These are phyloP conservation scores for Microplitis manilae DNA, from an alignment of 2,888 invertebrate species.

Conservation along the genomic window DNA sequence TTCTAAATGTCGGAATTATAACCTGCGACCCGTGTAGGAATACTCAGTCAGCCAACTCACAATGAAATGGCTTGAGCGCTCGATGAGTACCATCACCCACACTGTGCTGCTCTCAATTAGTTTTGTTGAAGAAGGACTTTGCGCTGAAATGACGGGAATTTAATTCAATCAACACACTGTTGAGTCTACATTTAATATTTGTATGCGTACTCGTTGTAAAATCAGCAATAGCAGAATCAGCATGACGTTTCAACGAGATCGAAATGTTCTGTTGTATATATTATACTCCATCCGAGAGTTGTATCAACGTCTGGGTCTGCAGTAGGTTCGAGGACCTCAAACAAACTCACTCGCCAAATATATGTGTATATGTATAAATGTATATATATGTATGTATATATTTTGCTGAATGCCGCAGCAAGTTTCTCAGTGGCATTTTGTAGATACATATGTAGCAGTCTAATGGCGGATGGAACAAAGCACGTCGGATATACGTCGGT, in stretches of 20 bases:
- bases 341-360: conserved; percentile 33
- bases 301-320: conserved; percentile 16
- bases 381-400: neutral
- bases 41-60: conserved; percentile 55
- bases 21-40: conserved; percentile 66
- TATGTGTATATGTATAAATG: conserved; percentile 6
- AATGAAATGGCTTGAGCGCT: conserved; percentile 60
- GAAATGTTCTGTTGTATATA: conserved; percentile 40
- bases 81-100: conserved; percentile 34
- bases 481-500: conserved; percentile 8
- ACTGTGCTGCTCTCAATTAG: neutral
- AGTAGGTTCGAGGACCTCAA: conserved; percentile 38
- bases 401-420: conserved; percentile 2
- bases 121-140: neutral
- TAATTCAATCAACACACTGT: neutral
- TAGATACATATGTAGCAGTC: neutral
- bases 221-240: conserved; percentile 23
- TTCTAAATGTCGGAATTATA: conserved; percentile 59
- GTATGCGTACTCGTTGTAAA: neutral
- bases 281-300: conserved; percentile 31
- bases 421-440: conserved; percentile 4
- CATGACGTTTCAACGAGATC: conserved; percentile 31
- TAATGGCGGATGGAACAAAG: conserved; percentile 14
- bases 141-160: neutral
- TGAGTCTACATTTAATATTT: neutral